Evolutionary conservation across 1,140 invertebrate species (phyloP).

Genomic region (Drosophila leontia): DNA sequence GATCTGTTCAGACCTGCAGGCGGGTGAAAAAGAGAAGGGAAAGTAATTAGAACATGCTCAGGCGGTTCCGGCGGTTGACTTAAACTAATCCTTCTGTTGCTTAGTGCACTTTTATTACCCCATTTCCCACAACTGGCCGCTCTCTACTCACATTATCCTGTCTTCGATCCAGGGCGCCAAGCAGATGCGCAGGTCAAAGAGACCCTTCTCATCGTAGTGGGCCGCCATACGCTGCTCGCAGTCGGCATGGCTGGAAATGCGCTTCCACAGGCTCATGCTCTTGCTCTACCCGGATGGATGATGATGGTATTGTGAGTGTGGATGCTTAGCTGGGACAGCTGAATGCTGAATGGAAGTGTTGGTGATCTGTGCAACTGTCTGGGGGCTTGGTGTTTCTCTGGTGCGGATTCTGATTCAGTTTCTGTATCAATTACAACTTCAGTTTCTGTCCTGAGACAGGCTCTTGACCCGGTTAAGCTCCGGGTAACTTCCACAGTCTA

Average conservation of each 20-base stretch:
- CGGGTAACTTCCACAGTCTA: slow-evolving; percentile 61
- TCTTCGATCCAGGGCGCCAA: slow-evolving; percentile 84
- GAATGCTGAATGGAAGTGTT: slow-evolving; percentile 61
- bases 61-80: neutral
- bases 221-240: slow-evolving; percentile 79
- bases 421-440: neutral
- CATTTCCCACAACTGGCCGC: neutral
- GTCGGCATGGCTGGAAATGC: slow-evolving; percentile 76
- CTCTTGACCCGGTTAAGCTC: slow-evolving; percentile 60
- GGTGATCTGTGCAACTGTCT: slow-evolving; percentile 19
- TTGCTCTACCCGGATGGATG: slow-evolving; percentile 41
- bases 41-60: neutral
- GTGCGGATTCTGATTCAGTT: slow-evolving; percentile 12
- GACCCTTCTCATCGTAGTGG: slow-evolving; percentile 83
- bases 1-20: slow-evolving; percentile 71
- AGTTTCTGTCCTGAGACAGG: slow-evolving; percentile 19
- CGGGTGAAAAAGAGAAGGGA: neutral
- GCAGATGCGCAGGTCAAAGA: slow-evolving; percentile 77
- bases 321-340: slow-evolving; percentile 32
- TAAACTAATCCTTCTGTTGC: slow-evolving; percentile 2
- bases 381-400: neutral
- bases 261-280: slow-evolving; percentile 83
- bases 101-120: neutral
- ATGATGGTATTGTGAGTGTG: slow-evolving; percentile 33
- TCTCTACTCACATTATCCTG: slow-evolving; percentile 81